Evolutionary conservation across 2,888 invertebrate genomes (phyloP), one percentile per base, ranked within the genome.

Genomic region (Auanema freiburgensis): DNA sequence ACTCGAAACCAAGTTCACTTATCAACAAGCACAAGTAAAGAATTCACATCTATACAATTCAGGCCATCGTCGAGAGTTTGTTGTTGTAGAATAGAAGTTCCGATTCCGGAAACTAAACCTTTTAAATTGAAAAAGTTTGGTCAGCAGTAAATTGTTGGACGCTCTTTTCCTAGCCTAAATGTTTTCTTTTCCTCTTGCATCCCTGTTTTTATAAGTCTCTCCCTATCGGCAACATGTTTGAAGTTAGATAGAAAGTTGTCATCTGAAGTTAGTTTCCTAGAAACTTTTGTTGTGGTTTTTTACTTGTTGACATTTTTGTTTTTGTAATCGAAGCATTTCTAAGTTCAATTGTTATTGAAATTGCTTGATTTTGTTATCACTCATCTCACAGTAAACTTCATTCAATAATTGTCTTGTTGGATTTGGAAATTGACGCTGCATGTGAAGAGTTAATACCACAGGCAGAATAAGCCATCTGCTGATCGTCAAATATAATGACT

Each of bases 121-220:
- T 73, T 71, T 63, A 69, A 71, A 25, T 43, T 73, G 51, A 65
- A 67, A 41, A 68, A 69, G 50, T 73, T 69, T 23, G 66, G 67
- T 61, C 63, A 63, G 63, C 70, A 72, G 25, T 72, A 64, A 46
- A 21, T 57, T 58, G 46, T 21, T 21, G 46, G 21, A 46, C 46
- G 6, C 33, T 33, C 33, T 2, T 18, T 11, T 46, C 21, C 46
- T 46, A 5, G 18, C 46, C 8, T 46, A 18, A 18, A 18, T 46
- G 46, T 46, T 46, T 46, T 21, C 46, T 46, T 46, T 46, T 21
- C 46, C 46, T 46, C 46, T 46, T 21, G 16, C 21, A 16, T 0
- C 16, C 8, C 2, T 46, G 18, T 46, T 21, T 46, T 46, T 46
- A 46, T 46, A 8, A 18, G 46, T 46, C 46, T 46, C 46, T 11